Base-by-base conservation (phyloP, 2,888 invertebrate species). In the Invenusta paracnida region DNA sequence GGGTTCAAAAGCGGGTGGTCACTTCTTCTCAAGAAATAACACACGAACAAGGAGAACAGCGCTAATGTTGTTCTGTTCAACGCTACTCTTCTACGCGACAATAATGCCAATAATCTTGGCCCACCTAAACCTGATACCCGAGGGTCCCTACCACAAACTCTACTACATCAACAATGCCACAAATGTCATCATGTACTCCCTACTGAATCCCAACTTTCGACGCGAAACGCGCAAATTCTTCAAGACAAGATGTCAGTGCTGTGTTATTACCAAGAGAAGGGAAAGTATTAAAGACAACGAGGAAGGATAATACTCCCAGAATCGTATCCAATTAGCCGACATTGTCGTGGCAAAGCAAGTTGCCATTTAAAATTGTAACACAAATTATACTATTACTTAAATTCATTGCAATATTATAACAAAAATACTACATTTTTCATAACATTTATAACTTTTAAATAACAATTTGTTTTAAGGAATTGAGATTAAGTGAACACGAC, bases 81-180 rank as follows among this genome's bases (percentile, higher is more conserved):
- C 85, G 11, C 28, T 81, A 11, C 13, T 84, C 17, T 84, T 27
- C 67, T 84, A 84, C 29, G 67, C 79, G 2, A 84, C 85, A 81
- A 27, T 84, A 13, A 30, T 84, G 31, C 85, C 85, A 28, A 27
- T 84, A 2, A 73, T 84, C 11, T 28, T 81, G 30, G 83, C 66
- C 1, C 48, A 66, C 13, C 30, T 67, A 2, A 2, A 73, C 2
- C n/a, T 83, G 13, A 83, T 83, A 11, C 83, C 83, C 17, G 48
- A 66, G n/a, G 83, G 83, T 5, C 83, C 83, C 13, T 29, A 84
- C 29, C 85, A 84, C 48, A 31, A 84, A 29, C 28, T 84, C 23
- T 84, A 84, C 67, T 84, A 84, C 25, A 67, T 84, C 17, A 84
- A 84, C 73, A 84, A 84, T 29, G 85, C 85, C 5, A 81, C 67